Evolutionary conservation across 2,113 vertebrate genomes (phyloP), one percentile per base, ranked within the genome.

Genomic region (Hippocampus zosterae): DNA sequence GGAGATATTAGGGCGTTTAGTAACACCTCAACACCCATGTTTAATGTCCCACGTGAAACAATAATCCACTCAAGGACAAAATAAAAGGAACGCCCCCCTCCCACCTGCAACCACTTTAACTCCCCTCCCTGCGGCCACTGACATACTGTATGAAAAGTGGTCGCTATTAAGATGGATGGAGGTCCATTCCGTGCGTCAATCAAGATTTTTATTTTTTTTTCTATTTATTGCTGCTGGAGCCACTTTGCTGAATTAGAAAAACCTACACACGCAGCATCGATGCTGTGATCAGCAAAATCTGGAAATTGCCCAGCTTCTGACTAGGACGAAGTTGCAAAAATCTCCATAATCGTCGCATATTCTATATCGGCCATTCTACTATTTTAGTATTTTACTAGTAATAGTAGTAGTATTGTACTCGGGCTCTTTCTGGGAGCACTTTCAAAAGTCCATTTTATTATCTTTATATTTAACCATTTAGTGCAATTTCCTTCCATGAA

Each of bases 61-160:
- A 90, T 90, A 90, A 90, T 88, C 85, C 84, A 87, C 84, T 91
- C 89, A 89, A 90, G 88, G 86, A 85, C 85, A 87, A 78, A 85
- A 83, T 78, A 86, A 88, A 86, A 87, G 80, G 87, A 91, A 88
- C 90, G 70, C 11, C 41, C 41, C 33, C 71, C 66, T 79, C 81
- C 79, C 77, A 74, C 25, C 80, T 55, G n/a, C 71, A 77, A 78
- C 81, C 84, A 81, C 72, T 74, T 78, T 83, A 81, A 76, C 73
- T 44, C 76, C 72, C 66, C 70, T 75, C 75, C 80, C 82, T 25
- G 67, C 16, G 55, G 85, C 82, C 79, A 68, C 25, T 71, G 77
- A 88, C 76, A 77, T 85, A n/a, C n/a, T n/a, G n/a, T n/a, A 84
- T 84, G 83, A 89, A 89, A 87, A 87, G 84, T 60, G 70, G 70